These are phyloP conservation scores for Clarias fuscus DNA, from an alignment of 2,797 vertebrate genomes.

Conservation along the genomic window DNA sequence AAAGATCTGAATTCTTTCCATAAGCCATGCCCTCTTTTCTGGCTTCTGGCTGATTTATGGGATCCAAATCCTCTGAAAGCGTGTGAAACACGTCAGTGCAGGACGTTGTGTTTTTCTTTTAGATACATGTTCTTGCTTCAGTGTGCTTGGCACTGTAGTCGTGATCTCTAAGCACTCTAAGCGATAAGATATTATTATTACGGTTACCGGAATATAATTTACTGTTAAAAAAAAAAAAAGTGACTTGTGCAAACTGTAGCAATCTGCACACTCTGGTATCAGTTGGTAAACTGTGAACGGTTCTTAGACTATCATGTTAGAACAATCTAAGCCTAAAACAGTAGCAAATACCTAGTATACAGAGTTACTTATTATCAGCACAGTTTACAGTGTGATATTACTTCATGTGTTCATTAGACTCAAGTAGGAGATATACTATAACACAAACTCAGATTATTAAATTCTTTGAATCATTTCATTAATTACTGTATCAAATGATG, in stretches of 20 bases:
- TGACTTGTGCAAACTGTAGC: background rate
- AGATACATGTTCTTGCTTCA: background rate
- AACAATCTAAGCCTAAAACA: background rate
- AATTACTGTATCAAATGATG: background rate
- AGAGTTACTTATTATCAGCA: background rate
- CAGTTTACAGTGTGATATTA: background rate
- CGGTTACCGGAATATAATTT: background rate
- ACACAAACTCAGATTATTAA: background rate
- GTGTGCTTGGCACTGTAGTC: background rate
- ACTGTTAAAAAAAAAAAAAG: background rate
- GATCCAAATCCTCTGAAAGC: background rate
- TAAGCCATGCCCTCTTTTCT: background rate
- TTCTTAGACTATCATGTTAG: background rate
- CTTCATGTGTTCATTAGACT: background rate
- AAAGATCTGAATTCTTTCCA: slow-evolving; percentile 20
- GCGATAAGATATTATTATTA: background rate
- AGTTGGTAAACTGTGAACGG: background rate
- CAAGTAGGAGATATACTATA: background rate
- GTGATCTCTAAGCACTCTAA: background rate
- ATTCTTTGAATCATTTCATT: background rate
- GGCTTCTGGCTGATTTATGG: background rate
- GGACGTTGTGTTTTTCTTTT: slow-evolving; percentile 20
- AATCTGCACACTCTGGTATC: background rate
- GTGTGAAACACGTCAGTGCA: background rate
- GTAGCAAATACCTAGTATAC: background rate